Conservation (phyloP, 2,113 vertebrate species). For the Macrotus californicus region DNA sequence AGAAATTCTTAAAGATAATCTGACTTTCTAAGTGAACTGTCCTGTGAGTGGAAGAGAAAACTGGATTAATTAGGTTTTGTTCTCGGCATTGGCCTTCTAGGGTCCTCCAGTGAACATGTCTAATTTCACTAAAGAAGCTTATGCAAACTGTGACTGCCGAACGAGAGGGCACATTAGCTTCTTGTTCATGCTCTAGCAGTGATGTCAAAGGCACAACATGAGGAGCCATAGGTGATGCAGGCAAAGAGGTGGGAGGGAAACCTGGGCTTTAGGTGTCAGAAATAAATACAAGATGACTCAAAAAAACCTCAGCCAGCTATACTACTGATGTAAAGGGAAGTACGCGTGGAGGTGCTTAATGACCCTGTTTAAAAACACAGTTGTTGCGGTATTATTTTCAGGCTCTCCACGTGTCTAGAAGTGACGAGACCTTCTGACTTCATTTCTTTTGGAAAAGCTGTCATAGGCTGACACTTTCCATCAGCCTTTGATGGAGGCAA, state of each 20-base stretch:
- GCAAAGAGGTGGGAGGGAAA: neutral
- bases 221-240: neutral
- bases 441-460: slow-evolving; percentile 43
- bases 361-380: neutral
- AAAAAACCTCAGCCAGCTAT: slow-evolving; percentile 12
- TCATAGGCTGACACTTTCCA: rapidly evolving
- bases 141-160: neutral
- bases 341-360: neutral
- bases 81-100: neutral
- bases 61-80: neutral
- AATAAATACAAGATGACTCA: slow-evolving; percentile 29
- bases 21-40: neutral
- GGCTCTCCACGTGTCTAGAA: slow-evolving; percentile 54
- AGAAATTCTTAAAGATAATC: neutral
- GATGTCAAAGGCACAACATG: neutral
- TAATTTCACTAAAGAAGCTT: neutral
- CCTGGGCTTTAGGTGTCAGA: neutral
- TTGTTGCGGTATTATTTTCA: slow-evolving; percentile 56
- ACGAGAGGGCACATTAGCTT: neutral
- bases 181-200: neutral
- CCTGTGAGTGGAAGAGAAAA: neutral
- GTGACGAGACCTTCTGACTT: neutral
- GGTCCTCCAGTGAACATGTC: neutral
- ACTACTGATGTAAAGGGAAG: slow-evolving; percentile 41
- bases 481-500: neutral